phyloP scores from a whole-genome alignment of 2,888 invertebrate species.

The Rhabditoides inermis region DNA sequence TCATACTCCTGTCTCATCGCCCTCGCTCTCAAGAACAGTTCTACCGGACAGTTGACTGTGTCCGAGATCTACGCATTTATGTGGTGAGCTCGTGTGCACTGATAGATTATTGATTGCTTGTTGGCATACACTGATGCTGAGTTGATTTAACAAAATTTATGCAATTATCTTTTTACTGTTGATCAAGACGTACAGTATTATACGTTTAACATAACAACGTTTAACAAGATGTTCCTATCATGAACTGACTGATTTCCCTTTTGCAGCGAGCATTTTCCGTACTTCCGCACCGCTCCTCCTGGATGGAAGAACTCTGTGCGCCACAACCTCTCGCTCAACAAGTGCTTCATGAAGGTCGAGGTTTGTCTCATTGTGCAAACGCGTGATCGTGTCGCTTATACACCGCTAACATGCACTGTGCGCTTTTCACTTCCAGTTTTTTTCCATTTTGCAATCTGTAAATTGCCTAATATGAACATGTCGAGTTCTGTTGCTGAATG shows the following conservation, averaged over 20 bases:
- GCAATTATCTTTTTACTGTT: background rate
- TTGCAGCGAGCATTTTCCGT: conserved; percentile 89
- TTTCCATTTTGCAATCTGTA: background rate
- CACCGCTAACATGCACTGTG: background rate
- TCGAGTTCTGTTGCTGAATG: background rate
- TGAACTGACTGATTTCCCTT: conserved; percentile 20
- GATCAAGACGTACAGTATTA: too few relatives aligned
- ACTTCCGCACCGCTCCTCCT: conserved; percentile 92
- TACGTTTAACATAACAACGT: too few relatives aligned
- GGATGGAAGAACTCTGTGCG: conserved; percentile 98
- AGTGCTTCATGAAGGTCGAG: conserved; percentile 96
- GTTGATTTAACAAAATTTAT: background rate
- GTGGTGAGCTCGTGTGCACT: conserved; percentile 84
- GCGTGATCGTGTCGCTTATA: background rate
- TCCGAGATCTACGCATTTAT: conserved; percentile 97
- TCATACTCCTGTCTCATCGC: conserved; percentile 96
- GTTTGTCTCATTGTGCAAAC: conserved; percentile 57
- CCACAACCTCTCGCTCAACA: conserved; percentile 90
- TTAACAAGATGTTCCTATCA: background rate
- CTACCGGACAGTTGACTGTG: conserved; percentile 84
- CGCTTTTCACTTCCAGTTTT: too few relatives aligned
- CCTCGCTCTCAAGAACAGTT: conserved; percentile 90
- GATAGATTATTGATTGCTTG: too few relatives aligned
- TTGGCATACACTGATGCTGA: background rate
- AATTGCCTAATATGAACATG: background rate